Percentiles rank a stretch among this genome's conserved stretches.
These are phyloP conservation scores for Pseudomyrmex gracilis DNA, from an alignment of 1,140 invertebrate genomes.

Conservation along the genomic window DNA sequence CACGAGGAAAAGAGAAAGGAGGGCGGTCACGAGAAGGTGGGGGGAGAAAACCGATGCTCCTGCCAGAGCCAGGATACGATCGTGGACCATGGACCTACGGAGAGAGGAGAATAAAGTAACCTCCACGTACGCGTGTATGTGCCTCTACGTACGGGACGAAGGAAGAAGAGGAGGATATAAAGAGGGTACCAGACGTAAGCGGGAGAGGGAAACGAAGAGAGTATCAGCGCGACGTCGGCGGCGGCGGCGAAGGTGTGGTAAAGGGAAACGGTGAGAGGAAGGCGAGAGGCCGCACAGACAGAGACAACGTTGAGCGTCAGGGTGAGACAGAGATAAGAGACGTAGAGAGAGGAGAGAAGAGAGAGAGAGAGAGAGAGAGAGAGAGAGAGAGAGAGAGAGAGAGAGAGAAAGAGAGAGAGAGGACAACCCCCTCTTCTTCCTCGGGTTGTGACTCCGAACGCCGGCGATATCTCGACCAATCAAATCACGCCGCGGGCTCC, in stretches of 20 bases:
- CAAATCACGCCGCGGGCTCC: conserved; percentile 84
- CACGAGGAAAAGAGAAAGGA: conserved; percentile 34
- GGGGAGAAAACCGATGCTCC: conserved; percentile 59
- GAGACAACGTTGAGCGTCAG: conserved; percentile 38
- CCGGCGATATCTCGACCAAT: conserved; percentile 86
- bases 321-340: conserved; percentile 59
- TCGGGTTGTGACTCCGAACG: conserved; percentile 82
- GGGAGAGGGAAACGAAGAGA: conserved; percentile 59
- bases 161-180: conserved; percentile 53
- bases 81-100: conserved; percentile 74
- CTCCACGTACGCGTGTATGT: conserved; percentile 35
- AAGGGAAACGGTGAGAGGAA: conserved; percentile 55
- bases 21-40: conserved; percentile 35
- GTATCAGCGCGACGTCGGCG: conserved; percentile 11
- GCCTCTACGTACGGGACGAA: conserved; percentile 17
- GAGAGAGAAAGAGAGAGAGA: conserved; percentile 74
- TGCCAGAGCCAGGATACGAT: conserved; percentile 78
- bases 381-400: conserved; percentile 68
- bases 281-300: conserved; percentile 53
- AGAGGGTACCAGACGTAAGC: conserved; percentile 57
- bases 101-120: conserved; percentile 72
- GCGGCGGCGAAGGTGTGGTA: conserved; percentile 57
- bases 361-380: conserved; percentile 68
- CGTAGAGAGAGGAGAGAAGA: conserved; percentile 43
- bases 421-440: conserved; percentile 80